Conservation (phyloP, 2,888 invertebrate genomes). For the Trachelus iudaicus region DNA sequence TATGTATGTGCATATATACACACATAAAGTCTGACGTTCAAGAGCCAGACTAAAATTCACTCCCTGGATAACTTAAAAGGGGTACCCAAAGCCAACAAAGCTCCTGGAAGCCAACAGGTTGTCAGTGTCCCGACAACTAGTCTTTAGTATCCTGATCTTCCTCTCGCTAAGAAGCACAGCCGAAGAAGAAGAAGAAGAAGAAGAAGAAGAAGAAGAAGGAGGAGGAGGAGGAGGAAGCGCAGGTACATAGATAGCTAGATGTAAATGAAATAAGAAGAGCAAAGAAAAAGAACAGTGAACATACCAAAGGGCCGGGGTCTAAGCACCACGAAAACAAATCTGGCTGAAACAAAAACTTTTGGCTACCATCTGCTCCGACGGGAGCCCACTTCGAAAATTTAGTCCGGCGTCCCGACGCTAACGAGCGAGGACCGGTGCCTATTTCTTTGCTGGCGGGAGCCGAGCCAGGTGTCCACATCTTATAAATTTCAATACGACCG, state of each 20-base stretch:
- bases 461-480: conserved; percentile 55
- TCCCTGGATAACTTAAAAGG: not conserved
- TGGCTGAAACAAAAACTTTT: conserved; percentile 53
- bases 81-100: not conserved
- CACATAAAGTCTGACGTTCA: too few species aligned
- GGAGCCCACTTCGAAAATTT: not conserved
- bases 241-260: too few species aligned
- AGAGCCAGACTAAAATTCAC: too few species aligned
- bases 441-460: conserved; percentile 27
- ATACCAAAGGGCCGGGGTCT: conserved; percentile 14
- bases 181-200: too few species aligned
- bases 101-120: conserved; percentile 14
- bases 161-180: not conserved
- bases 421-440: conserved; percentile 24
- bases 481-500: conserved; percentile 54
- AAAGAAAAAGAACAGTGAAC: not conserved
- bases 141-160: not conserved
- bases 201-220: too few species aligned
- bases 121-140: not conserved
- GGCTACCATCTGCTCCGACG: conserved; percentile 49
- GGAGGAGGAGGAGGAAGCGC: too few species aligned
- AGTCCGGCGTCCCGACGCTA: not conserved
- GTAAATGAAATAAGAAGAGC: not conserved
- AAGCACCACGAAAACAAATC: conserved; percentile 53
- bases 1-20: too few species aligned